Evolutionary conservation across 2,888 invertebrate species (phyloP).

Genomic region (Nomada lathburiana): DNA sequence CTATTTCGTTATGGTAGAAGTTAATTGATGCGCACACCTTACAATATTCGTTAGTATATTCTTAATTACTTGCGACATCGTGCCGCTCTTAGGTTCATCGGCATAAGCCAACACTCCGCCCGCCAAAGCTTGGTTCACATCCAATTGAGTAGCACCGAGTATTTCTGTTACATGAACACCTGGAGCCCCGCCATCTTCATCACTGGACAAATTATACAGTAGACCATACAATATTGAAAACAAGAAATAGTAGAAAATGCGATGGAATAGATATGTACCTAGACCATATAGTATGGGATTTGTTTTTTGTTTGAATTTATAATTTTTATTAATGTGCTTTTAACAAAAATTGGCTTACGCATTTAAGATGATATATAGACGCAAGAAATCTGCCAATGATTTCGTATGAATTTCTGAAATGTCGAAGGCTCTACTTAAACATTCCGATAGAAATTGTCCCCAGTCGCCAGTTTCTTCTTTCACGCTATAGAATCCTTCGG

Average conservation of each 20-base stretch:
- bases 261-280: too few relatives aligned
- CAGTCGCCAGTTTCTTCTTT: conserved; percentile 72
- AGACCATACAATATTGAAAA: neutral
- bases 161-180: conserved; percentile 82
- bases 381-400: conserved; percentile 74
- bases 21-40: neutral
- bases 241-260: too few relatives aligned
- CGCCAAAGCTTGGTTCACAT: conserved; percentile 76
- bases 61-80: conserved; percentile 71
- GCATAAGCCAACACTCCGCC: conserved; percentile 74
- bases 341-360: conserved; percentile 70
- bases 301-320: too few relatives aligned
- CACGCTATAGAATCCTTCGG: conserved; percentile 42
- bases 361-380: conserved; percentile 76
- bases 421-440: conserved; percentile 60
- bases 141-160: conserved; percentile 74
- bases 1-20: conserved; percentile 51
- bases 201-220: conserved; percentile 64
- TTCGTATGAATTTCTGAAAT: conserved; percentile 59
- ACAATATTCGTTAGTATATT: neutral
- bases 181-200: conserved; percentile 86
- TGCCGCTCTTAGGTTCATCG: conserved; percentile 76
- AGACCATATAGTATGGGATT: too few relatives aligned
- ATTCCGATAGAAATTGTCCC: conserved; percentile 75
- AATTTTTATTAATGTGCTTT: neutral